These are phyloP conservation scores for Phalera bucephala DNA, from an alignment of 2,888 invertebrate species.

Conservation along the genomic window DNA sequence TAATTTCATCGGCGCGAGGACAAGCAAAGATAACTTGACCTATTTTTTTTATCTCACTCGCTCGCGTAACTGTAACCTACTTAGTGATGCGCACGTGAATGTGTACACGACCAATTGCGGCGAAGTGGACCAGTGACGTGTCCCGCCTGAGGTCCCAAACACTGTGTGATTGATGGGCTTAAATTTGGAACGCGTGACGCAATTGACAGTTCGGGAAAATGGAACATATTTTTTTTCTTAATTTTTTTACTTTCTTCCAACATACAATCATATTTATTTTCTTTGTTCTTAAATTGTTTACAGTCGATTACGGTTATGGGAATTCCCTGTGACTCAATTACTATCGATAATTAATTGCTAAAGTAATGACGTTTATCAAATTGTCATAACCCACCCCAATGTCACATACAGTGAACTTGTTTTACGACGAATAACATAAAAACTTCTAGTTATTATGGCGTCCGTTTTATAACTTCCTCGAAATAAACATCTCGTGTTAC, in stretches of 20 bases:
- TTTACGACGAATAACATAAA: conserved; percentile 13
- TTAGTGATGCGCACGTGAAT: conserved; percentile 60
- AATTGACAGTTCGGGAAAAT: conserved; percentile 21
- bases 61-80: conserved; percentile 75
- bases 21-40: conserved; percentile 81
- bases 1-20: conserved; percentile 79
- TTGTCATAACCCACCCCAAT: conserved; percentile 14
- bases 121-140: conserved; percentile 50
- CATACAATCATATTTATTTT: too few species aligned
- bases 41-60: conserved; percentile 78
- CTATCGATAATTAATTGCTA: conserved; percentile 10
- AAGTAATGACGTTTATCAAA: conserved; percentile 6
- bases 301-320: conserved; percentile 10
- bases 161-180: conserved; percentile 33
- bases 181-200: conserved; percentile 39
- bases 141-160: conserved; percentile 42
- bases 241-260: too few species aligned
- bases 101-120: conserved; percentile 50
- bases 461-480: conserved; percentile 42
- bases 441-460: conserved; percentile 1
- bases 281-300: not conserved
- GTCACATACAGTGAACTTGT: conserved; percentile 10
- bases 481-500: conserved; percentile 43
- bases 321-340: conserved; percentile 25
- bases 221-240: conserved; percentile 6